Evolutionary conservation across 2,797 vertebrate genomes (phyloP).

Genomic region (Rhinoraja longicauda): DNA sequence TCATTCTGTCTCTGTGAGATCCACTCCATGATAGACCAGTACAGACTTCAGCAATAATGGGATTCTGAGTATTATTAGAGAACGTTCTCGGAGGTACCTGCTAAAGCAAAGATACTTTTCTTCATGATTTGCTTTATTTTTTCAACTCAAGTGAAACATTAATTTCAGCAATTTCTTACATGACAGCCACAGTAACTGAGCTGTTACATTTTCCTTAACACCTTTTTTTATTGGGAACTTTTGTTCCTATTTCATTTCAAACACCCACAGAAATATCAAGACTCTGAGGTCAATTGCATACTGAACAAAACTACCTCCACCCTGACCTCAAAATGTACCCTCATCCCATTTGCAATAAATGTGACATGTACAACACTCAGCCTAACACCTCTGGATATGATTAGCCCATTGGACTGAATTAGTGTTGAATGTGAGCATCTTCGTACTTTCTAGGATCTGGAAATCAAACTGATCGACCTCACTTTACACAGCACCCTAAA

Average conservation of each 20-base stretch:
- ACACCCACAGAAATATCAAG: neutral
- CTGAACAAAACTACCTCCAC: neutral
- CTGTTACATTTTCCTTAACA: neutral
- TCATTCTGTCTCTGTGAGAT: constrained; percentile 9
- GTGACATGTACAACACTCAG: neutral
- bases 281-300: neutral
- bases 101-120: neutral
- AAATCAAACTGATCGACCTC: neutral
- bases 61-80: neutral
- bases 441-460: neutral
- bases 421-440: neutral
- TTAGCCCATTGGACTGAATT: neutral
- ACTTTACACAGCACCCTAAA: neutral
- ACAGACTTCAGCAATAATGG: neutral
- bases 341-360: neutral
- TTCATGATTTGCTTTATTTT: neutral
- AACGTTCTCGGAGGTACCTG: neutral
- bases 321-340: neutral
- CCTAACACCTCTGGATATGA: neutral
- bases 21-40: neutral
- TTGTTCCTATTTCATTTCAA: neutral
- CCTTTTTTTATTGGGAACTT: neutral
- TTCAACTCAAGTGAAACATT: neutral
- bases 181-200: neutral
- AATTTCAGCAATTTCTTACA: neutral